phyloP scores from a whole-genome alignment of 2,888 invertebrate genomes.

The Chesias legatella region DNA sequence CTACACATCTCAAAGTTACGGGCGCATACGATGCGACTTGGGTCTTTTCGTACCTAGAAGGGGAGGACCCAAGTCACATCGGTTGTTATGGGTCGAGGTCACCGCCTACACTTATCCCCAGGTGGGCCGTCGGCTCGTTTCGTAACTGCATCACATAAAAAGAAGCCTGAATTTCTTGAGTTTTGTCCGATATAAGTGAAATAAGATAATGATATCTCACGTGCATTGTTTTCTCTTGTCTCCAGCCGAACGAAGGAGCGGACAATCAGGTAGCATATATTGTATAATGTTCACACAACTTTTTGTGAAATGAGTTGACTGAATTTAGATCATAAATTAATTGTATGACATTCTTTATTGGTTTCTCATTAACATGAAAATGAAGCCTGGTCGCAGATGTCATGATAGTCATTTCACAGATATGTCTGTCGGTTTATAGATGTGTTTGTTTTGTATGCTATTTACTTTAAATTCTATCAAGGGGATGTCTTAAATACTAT shows the following conservation, averaged over 20 bases:
- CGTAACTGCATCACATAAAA: too few species aligned
- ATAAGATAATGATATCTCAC: constrained; percentile 35
- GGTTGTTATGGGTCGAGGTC: too few species aligned
- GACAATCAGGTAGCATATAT: constrained; percentile 70
- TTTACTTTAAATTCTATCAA: too few species aligned
- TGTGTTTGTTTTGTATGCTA: not conserved
- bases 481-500: too few species aligned
- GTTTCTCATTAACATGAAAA: too few species aligned
- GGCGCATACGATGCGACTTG: too few species aligned
- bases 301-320: constrained; percentile 8
- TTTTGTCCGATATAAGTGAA: constrained; percentile 16
- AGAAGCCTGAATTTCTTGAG: constrained; percentile 6
- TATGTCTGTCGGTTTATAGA: not conserved
- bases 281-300: constrained; percentile 14
- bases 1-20: too few species aligned
- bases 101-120: too few species aligned
- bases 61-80: too few species aligned
- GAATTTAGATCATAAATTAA: constrained; percentile 10
- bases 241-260: constrained; percentile 73
- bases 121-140: too few species aligned
- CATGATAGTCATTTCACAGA: constrained; percentile 5
- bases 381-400: too few species aligned
- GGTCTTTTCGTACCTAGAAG: too few species aligned
- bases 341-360: constrained; percentile 7
- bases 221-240: constrained; percentile 64